Evolutionary conservation across 1,140 invertebrate genomes (phyloP).

Genomic region (Zaprionus ghesquierei): DNA sequence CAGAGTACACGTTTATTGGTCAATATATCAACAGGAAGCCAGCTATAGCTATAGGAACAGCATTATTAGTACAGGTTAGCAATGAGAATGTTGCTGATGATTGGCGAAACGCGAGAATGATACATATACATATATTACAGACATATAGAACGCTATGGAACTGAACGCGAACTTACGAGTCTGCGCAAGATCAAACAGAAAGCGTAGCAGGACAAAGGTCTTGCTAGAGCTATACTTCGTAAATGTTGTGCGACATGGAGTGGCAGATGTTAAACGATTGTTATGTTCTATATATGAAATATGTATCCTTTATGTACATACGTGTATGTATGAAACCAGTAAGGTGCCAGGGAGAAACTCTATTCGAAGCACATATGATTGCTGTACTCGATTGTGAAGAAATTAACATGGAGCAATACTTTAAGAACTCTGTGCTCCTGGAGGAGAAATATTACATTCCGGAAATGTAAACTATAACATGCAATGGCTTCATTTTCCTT

Average conservation of each 20-base stretch:
- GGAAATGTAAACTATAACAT: not conserved
- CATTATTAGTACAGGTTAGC: constrained; percentile 30
- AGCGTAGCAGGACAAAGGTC: constrained; percentile 1
- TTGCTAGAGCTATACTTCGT: not conserved
- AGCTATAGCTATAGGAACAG: constrained; percentile 43
- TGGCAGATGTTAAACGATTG: not conserved
- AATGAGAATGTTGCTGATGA: constrained; percentile 43
- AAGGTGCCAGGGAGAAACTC: not conserved
- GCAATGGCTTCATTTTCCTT: no score
- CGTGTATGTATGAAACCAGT: no score
- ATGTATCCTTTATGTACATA: not conserved
- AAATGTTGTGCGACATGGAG: constrained; percentile 4
- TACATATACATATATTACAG: not conserved
- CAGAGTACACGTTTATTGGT: constrained; percentile 70
- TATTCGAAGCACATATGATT: not conserved
- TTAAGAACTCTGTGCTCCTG: not conserved
- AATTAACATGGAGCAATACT: not conserved
- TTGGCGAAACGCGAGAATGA: constrained; percentile 9
- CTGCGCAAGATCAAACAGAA: constrained; percentile 6
- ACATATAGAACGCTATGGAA: constrained; percentile 9
- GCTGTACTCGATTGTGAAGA: not conserved
- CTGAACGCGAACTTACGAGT: constrained; percentile 40
- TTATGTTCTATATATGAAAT: not conserved
- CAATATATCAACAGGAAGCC: constrained; percentile 43
- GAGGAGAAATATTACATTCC: not conserved